Evolutionary conservation across 2,113 vertebrate species (phyloP).

Genomic region (Lota lota): DNA sequence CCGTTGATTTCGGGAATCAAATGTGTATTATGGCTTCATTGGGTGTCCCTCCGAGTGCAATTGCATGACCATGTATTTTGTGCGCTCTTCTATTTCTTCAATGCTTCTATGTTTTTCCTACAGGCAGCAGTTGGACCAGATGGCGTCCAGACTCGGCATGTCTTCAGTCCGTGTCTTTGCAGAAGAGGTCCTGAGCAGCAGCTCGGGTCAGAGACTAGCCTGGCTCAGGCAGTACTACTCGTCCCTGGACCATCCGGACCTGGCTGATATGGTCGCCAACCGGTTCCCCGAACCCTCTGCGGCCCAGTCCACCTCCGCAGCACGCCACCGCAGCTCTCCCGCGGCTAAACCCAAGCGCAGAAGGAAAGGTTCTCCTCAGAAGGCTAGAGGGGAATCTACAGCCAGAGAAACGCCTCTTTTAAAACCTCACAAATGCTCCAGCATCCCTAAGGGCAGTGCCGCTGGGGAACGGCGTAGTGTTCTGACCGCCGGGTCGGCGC

Average conservation of each 20-base stretch:
- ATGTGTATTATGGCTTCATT: too few species aligned
- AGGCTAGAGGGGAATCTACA: slow-evolving; percentile 16
- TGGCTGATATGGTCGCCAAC: slow-evolving; percentile 62
- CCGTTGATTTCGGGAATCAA: too few species aligned
- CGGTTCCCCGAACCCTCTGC: slow-evolving; percentile 53
- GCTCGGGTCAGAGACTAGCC: slow-evolving; percentile 76
- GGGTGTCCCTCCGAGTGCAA: slow-evolving; percentile 4
- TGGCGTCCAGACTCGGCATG: slow-evolving; percentile 78
- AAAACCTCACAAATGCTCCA: too few species aligned
- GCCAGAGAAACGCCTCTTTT: background rate
- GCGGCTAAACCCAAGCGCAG: slow-evolving; percentile 3
- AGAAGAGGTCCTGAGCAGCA: slow-evolving; percentile 65
- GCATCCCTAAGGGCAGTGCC: slow-evolving; percentile 28
- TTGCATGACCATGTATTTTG: background rate
- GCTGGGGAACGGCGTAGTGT: slow-evolving; percentile 28
- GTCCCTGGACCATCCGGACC: slow-evolving; percentile 70
- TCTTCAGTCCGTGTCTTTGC: slow-evolving; percentile 78
- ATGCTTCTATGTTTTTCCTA: slow-evolving; percentile 31
- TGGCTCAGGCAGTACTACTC: slow-evolving; percentile 82
- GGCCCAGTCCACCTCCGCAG: slow-evolving; percentile 13
- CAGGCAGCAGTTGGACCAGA: slow-evolving; percentile 88
- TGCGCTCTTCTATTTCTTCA: slow-evolving; percentile 17
- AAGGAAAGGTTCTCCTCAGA: slow-evolving; percentile 12
- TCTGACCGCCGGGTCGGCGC: slow-evolving; percentile 40
- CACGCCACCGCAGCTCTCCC: slow-evolving; percentile 20